Base-by-base conservation (phyloP, 2,113 vertebrate species). In the Microcebus jonahi region DNA sequence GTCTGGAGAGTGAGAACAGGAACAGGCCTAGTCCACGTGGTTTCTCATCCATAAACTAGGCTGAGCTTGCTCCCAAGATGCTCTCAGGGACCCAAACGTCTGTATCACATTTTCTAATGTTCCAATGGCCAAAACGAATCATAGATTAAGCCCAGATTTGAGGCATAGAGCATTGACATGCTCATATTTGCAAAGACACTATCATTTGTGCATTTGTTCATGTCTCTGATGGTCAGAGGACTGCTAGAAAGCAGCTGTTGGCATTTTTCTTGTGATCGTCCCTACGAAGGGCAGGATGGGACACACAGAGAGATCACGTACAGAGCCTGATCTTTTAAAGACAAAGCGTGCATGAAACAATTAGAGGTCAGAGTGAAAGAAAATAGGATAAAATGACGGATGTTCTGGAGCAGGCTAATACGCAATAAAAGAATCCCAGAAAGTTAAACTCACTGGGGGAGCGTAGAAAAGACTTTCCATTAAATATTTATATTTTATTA, bases 21-120 rank as follows among this genome's bases (percentile, higher is more conserved):
- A 50, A 34, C 7, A 18, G 2, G 15, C 11, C 2, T 36, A 25
- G 2, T 31, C 27, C 11, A 12, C 0, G 9, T 27, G 17, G 5
- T 39, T 27, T 90, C 65, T 89, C 9, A 5, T 36, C 65, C 39
- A 0, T 4, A 4, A n/a, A 34, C 8, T 11, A 55, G 13, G 6
- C 21, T 36, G 42, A 87, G 6, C 13, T 53, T 23, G 81, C 45
- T 86, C 21, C 21, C 53, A 70, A 17, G 9, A 7, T 76, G 21
- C 18, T 36, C 23, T 21, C 39, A 0, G 12, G 9, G 42, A 73
- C 31, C 18, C 50, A n/a, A 85, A 50, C 3, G 10, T 67, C 21
- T 68, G 5, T 9, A 17, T 23, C 42, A 23, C 2, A 8, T 39
- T 27, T 76, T 17, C 59, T 34, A 11, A 61, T 45, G 50, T 29